A percentile compares a stretch with the other conserved stretches of the same genome.
phyloP scores from a whole-genome alignment of 2,113 vertebrate species.

The Enhydra lutris region DNA sequence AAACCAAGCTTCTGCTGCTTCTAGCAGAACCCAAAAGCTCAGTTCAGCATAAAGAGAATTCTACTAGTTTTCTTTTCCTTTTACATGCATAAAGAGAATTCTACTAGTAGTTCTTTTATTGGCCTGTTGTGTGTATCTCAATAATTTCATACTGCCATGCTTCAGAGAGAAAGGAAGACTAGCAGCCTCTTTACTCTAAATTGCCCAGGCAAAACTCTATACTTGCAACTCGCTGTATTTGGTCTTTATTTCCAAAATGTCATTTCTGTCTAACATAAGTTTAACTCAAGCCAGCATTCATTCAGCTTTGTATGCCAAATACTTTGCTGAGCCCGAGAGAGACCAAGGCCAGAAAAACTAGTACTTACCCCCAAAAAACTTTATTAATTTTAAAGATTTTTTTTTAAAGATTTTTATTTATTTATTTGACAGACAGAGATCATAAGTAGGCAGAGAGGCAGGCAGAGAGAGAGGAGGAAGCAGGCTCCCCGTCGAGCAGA shows the following conservation, averaged over 20 bases:
- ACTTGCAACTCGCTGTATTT: neutral
- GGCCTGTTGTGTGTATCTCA: neutral
- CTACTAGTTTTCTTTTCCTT: neutral
- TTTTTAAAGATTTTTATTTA: no score
- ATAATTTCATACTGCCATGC: constrained; percentile 17
- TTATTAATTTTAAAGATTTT: constrained; percentile 9
- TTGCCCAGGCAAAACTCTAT: constrained; percentile 20
- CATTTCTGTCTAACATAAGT: neutral
- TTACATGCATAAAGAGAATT: constrained; percentile 39
- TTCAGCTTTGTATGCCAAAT: constrained; percentile 2
- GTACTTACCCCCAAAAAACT: neutral
- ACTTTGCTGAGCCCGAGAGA: constrained; percentile 12
- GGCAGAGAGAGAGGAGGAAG: no score
- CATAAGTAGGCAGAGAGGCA: no score
- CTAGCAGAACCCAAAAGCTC: constrained; percentile 2
- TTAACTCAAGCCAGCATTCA: constrained; percentile 27
- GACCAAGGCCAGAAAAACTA: neutral
- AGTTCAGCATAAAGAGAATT: constrained; percentile 37
- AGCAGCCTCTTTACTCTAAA: constrained; percentile 16
- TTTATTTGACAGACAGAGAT: no score
- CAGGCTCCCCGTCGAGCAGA: no score
- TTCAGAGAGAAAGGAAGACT: constrained; percentile 32
- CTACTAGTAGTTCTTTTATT: neutral
- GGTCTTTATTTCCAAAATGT: constrained; percentile 17
- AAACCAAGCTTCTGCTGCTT: constrained; percentile 37